Conservation (phyloP, 2,888 invertebrate genomes). For the Amphiduros pacificus region DNA sequence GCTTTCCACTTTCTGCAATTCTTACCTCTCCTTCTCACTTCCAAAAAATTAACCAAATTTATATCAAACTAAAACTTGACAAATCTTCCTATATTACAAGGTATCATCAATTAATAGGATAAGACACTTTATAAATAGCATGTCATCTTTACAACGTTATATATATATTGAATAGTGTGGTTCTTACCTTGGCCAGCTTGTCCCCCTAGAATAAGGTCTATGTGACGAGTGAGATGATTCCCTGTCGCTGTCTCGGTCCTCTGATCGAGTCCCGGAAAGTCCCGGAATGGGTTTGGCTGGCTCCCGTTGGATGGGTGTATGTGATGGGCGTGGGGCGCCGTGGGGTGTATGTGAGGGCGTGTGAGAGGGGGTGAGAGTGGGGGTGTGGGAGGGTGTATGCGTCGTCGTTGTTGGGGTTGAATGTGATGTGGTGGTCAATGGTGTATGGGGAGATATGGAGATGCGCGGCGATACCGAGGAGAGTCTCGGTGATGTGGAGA, state of each 20-base stretch:
- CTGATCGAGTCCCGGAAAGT: conserved; percentile 4
- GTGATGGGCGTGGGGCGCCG: not conserved
- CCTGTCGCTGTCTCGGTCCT: not conserved
- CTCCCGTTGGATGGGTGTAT: conserved; percentile 5
- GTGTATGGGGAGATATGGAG: too few species aligned
- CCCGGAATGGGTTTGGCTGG: conserved; percentile 18
- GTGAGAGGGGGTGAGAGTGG: too few species aligned
- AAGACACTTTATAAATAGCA: too few species aligned
- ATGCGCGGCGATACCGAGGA: not conserved
- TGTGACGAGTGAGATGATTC: not conserved
- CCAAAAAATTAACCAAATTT: too few species aligned
- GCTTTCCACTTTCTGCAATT: too few species aligned
- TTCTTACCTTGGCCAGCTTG: conserved; percentile 5
- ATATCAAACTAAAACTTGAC: too few species aligned
- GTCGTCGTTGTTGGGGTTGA: conserved; percentile 8
- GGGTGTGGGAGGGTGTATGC: conserved; percentile 6
- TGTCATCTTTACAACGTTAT: too few species aligned
- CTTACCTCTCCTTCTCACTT: too few species aligned
- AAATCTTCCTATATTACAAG: too few species aligned
- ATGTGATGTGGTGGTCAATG: conserved; percentile 4
- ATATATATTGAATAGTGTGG: not conserved
- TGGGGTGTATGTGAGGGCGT: too few species aligned
- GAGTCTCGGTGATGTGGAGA: not conserved
- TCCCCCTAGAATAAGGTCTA: too few species aligned
- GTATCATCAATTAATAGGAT: too few species aligned